Base-by-base conservation (phyloP, 2,113 vertebrate species). In the Rhinolophus sinicus region DNA sequence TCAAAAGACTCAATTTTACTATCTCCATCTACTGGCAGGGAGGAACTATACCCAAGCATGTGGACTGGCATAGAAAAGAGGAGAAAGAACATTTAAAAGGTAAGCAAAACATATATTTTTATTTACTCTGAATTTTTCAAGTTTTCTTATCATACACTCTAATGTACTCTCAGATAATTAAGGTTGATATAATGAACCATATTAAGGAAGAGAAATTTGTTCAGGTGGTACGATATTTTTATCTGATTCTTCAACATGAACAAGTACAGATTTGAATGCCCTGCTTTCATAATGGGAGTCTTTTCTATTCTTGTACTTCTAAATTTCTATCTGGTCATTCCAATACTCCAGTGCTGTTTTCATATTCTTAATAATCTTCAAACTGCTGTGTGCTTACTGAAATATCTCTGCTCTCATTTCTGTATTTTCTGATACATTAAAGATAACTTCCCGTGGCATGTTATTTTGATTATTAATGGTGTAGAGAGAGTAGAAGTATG, bases 41-140 rank as follows among this genome's bases (percentile, higher is more conserved):
- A 98, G 93, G 97, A 98, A 97, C 96, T 97, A 94, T 96, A 93
- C 94, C 96, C 97, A 97, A 81, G 91, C 97, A 83, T 97, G 97
- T 98, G 97, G 97, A 98, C 97, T 98, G 97, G 97, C 97, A 97
- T 98, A 98, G 97, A 97, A 98, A 97, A 98, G 96, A 98, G 94
- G 96, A 98, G 97, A 98, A 97, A 98, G 97, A 97, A 87, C 97
- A 98, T 97, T 97, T 97, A 91, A 97, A 97, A 98, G 97, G 97
- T 97, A 97, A 97, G 97, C 96, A 54, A 67, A 96, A 84, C 2
- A 16, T 89, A 96, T 90, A 15, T 96, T 97, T 95, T 94, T 93
- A 94, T 97, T 94, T 96, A 76, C 78, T 97, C 73, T 97, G 72
- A 88, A 80, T 69, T 65, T 92, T 94, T 77, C 75, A 94, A 30